A percentile compares a stretch with the other conserved stretches of the same genome.
These are phyloP conservation scores for Drosophila neocordata DNA, from an alignment of 1,140 invertebrate genomes.

Conservation along the genomic window DNA sequence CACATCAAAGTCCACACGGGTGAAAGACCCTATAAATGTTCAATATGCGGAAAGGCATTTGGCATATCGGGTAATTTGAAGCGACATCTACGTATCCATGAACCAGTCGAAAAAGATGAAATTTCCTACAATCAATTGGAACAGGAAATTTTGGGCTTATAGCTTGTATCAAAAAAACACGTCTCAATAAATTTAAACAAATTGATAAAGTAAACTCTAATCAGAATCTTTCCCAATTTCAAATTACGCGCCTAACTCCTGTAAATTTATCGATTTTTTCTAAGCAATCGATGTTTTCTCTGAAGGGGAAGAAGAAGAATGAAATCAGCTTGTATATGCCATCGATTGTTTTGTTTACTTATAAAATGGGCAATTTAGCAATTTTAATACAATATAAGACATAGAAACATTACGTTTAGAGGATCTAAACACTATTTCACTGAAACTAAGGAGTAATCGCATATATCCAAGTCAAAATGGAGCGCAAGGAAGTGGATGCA, in stretches of 20 bases:
- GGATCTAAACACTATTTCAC: background rate
- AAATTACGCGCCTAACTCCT: background rate
- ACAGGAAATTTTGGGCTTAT: conserved; percentile 65
- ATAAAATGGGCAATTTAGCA: background rate
- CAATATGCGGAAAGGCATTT: conserved; percentile 91
- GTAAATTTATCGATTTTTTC: too few relatives aligned
- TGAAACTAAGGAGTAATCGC: background rate
- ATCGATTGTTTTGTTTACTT: conserved; percentile 6
- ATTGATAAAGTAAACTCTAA: too few relatives aligned
- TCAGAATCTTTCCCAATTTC: background rate
- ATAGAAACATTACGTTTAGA: background rate
- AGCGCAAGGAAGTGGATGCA: conserved; percentile 74
- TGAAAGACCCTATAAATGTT: conserved; percentile 91
- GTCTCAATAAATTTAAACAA: too few relatives aligned
- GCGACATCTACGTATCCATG: conserved; percentile 92
- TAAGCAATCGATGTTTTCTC: background rate
- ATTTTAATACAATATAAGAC: background rate
- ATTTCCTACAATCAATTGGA: conserved; percentile 48
- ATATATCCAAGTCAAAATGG: conserved; percentile 43
- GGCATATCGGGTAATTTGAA: conserved; percentile 94
- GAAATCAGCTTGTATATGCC: background rate
- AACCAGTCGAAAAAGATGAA: conserved; percentile 53
- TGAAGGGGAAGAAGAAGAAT: background rate
- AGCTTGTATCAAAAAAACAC: conserved; percentile 22
- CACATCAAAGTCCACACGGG: conserved; percentile 96